These are phyloP conservation scores for Geophilus truncorum DNA, from an alignment of 2,888 invertebrate genomes.

Conservation along the genomic window DNA sequence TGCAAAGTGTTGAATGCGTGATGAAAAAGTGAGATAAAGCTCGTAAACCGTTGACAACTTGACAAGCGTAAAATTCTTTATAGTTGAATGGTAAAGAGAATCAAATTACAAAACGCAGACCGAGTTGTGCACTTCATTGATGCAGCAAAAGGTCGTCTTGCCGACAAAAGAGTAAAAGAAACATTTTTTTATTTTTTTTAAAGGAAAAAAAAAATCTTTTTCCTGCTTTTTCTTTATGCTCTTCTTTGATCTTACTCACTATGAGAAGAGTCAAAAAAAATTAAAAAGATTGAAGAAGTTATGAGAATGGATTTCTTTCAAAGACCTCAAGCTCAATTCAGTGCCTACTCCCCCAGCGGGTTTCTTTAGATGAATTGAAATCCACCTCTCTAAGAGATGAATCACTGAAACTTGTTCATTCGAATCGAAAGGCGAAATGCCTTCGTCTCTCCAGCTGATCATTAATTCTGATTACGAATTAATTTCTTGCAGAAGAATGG, in stretches of 20 bases:
- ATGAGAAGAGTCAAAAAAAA: background rate
- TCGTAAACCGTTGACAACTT: background rate
- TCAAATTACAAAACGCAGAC: background rate
- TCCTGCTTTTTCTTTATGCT: background rate
- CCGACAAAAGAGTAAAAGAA: background rate
- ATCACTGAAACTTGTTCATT: background rate
- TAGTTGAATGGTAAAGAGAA: background rate
- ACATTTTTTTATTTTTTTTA: background rate
- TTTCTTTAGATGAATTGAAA: background rate
- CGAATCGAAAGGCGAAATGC: background rate
- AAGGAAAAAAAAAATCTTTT: background rate
- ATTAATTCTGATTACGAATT: background rate
- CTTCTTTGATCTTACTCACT: slow-evolving; percentile 2
- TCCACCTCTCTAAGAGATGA: background rate
- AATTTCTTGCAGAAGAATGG: slow-evolving; percentile 28
- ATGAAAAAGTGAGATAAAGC: background rate
- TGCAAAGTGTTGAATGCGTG: background rate
- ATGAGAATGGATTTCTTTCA: background rate
- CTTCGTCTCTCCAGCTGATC: no score
- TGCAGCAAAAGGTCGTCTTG: background rate
- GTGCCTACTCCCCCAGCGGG: background rate
- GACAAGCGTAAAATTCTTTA: background rate
- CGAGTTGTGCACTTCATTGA: background rate
- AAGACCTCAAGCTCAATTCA: background rate
- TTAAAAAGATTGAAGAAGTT: background rate